phyloP scores from a whole-genome alignment of 2,888 invertebrate genomes.

The Melikaiella ostensackeni region DNA sequence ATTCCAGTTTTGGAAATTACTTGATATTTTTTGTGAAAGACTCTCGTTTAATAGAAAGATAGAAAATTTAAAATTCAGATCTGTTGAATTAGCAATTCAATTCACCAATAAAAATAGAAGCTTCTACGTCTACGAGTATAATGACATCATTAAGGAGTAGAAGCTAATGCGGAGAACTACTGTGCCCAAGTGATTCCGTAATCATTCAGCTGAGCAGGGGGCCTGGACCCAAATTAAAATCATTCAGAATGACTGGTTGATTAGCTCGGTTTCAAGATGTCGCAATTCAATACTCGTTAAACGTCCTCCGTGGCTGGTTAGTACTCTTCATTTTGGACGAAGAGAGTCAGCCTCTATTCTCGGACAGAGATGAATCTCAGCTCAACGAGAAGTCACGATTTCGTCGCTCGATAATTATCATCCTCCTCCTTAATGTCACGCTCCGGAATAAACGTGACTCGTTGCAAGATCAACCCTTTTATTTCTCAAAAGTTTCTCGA shows the following conservation, averaged over 20 bases:
- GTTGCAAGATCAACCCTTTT: not conserved
- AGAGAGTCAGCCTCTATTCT: slow-evolving; percentile 17
- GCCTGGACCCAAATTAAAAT: slow-evolving; percentile 14
- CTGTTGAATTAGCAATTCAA: slow-evolving; percentile 3
- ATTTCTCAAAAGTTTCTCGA: not conserved
- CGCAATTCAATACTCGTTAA: slow-evolving; percentile 24
- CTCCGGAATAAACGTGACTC: not conserved
- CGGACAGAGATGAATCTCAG: too few species aligned
- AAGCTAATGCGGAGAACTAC: slow-evolving; percentile 12
- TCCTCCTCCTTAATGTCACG: not conserved
- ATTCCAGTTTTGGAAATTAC: not conserved
- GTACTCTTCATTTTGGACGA: slow-evolving; percentile 9
- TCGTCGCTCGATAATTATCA: slow-evolving; percentile 6
- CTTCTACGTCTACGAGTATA: not conserved
- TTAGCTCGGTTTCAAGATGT: slow-evolving; percentile 8
- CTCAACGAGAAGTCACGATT: slow-evolving; percentile 2
- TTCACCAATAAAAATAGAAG: not conserved
- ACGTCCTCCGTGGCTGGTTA: not conserved
- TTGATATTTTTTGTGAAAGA: not conserved
- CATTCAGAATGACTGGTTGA: slow-evolving; percentile 18
- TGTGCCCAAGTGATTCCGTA: slow-evolving; percentile 15
- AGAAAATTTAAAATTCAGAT: not conserved
- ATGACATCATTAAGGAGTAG: not conserved
- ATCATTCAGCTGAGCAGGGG: not conserved
- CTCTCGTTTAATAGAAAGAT: not conserved